phyloP scores from a whole-genome alignment of 1,140 invertebrate species.

The Eubasilissa regina region DNA sequence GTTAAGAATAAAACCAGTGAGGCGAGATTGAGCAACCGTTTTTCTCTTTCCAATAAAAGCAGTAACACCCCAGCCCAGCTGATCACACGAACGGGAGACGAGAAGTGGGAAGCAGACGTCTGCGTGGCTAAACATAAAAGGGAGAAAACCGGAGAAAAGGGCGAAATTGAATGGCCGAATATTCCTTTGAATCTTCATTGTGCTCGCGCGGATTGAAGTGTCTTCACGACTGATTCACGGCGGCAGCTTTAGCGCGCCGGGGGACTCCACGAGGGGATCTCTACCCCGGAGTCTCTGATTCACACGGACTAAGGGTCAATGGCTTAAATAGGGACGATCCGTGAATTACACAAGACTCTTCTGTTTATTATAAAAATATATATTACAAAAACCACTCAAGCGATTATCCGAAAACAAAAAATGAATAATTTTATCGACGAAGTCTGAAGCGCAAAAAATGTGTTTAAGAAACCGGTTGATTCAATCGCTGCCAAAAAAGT shows the following conservation, averaged over 20 bases:
- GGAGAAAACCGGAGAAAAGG: conserved; percentile 35
- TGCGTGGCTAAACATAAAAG: conserved; percentile 37
- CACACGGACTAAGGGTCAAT: conserved; percentile 34
- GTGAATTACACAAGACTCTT: neutral
- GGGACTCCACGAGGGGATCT: neutral
- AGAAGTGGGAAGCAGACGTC: conserved; percentile 20
- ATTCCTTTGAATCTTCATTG: conserved; percentile 43
- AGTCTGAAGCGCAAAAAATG: no score
- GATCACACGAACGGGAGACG: conserved; percentile 5
- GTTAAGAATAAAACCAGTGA: conserved; percentile 17
- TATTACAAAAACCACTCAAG: no score
- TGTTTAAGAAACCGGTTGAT: no score
- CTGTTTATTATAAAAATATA: no score
- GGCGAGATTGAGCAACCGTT: conserved; percentile 21
- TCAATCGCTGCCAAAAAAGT: no score
- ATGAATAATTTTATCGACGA: no score
- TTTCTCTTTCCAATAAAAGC: conserved; percentile 25
- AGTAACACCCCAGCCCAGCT: conserved; percentile 26
- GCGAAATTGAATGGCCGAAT: conserved; percentile 35
- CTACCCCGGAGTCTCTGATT: conserved; percentile 14
- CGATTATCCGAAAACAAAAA: no score
- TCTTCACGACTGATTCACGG: conserved; percentile 34
- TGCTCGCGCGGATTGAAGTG: conserved; percentile 38
- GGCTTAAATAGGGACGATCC: conserved; percentile 18
- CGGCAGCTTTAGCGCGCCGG: conserved; percentile 9